Evolutionary conservation across 2,797 vertebrate genomes (phyloP).

Genomic region (Syngnathus rostellatus): DNA sequence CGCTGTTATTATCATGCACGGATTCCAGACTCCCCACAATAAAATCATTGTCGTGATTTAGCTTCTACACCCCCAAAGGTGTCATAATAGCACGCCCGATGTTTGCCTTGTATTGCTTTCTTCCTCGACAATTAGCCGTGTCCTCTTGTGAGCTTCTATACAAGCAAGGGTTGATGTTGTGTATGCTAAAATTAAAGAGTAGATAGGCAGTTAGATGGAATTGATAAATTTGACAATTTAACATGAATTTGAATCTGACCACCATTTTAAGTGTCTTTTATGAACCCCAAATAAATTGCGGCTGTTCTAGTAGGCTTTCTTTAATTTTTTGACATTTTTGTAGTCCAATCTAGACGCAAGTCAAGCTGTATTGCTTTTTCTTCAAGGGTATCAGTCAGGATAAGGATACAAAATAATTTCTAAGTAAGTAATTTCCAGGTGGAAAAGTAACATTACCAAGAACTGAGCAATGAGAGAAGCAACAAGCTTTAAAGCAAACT

Average conservation of each 20-base stretch:
- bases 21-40: slow-evolving; percentile 70
- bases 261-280: not conserved
- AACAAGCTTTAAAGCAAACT: too few relatives aligned
- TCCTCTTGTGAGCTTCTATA: slow-evolving; percentile 38
- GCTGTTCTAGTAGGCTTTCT: not conserved
- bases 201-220: not conserved
- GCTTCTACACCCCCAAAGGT: slow-evolving; percentile 46
- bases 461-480: too few relatives aligned
- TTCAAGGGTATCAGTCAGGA: not conserved
- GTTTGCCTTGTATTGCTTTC: slow-evolving; percentile 47
- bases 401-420: too few relatives aligned
- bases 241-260: too few relatives aligned
- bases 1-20: slow-evolving; percentile 67
- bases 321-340: not conserved
- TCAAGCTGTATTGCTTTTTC: not conserved
- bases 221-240: too few relatives aligned
- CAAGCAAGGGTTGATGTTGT: slow-evolving; percentile 14
- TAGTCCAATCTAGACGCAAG: not conserved
- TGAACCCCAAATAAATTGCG: too few relatives aligned
- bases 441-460: too few relatives aligned
- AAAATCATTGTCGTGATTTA: slow-evolving; percentile 72
- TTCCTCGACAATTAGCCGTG: slow-evolving; percentile 35
- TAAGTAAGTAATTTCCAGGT: too few relatives aligned
- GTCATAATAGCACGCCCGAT: slow-evolving; percentile 50
- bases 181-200: not conserved